Percentiles rank a stretch among this genome's conserved stretches.
phyloP scores from a whole-genome alignment of 2,888 invertebrate genomes.

The Ophion costatus region DNA sequence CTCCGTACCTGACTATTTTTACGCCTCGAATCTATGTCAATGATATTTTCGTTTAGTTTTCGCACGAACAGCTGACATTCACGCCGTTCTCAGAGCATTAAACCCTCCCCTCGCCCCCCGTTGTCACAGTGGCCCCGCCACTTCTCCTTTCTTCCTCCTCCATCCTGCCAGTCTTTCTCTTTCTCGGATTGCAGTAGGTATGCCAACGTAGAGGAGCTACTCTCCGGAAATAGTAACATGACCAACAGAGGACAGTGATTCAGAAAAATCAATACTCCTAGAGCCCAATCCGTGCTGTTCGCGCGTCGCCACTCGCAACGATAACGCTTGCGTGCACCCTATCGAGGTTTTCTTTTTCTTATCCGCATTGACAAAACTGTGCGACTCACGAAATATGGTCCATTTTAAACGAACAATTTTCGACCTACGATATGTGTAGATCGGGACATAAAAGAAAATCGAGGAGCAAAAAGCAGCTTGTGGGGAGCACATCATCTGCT shows the following conservation, averaged over 20 bases:
- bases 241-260: slow-evolving; percentile 37
- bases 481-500: too few species aligned
- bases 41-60: slow-evolving; percentile 79
- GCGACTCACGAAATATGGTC: too few species aligned
- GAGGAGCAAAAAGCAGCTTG: too few species aligned
- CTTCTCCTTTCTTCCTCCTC: not conserved
- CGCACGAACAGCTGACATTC: slow-evolving; percentile 78
- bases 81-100: slow-evolving; percentile 45
- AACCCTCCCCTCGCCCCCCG: not conserved
- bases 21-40: slow-evolving; percentile 77
- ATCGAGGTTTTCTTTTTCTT: too few species aligned
- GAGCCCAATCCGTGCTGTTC: not conserved
- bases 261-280: slow-evolving; percentile 45
- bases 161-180: slow-evolving; percentile 7
- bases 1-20: slow-evolving; percentile 72
- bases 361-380: too few species aligned
- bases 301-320: too few species aligned
- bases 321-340: too few species aligned
- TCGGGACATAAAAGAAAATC: too few species aligned
- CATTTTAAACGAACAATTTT: too few species aligned
- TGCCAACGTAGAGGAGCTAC: slow-evolving; percentile 24
- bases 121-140: not conserved
- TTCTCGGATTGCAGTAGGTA: slow-evolving; percentile 41
- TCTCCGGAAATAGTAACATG: slow-evolving; percentile 61
- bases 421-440: too few species aligned